Conservation (phyloP, 2,113 vertebrate genomes). For the Myiozetetes cayanensis region DNA sequence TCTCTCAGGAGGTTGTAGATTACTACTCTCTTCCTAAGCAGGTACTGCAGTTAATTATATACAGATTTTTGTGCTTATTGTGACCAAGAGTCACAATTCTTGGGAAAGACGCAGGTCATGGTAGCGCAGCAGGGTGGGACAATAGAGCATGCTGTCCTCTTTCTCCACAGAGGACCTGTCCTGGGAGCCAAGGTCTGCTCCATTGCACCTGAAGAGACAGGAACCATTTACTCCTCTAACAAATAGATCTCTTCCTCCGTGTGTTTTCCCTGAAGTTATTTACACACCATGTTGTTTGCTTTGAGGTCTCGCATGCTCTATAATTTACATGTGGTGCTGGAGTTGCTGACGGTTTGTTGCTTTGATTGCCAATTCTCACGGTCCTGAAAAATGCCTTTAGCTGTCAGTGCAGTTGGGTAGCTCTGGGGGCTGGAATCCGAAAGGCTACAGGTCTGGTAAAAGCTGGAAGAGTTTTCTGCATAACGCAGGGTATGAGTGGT, state of each 20-base stretch:
- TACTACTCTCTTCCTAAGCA: not conserved
- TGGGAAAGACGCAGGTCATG: not conserved
- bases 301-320: not conserved
- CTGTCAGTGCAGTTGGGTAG: not conserved
- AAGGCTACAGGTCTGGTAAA: not conserved
- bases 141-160: rapidly evolving
- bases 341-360: not conserved
- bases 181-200: rapidly evolving
- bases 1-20: not conserved
- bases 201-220: not conserved
- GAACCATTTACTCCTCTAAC: not conserved
- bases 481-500: rapidly evolving
- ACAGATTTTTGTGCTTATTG: not conserved
- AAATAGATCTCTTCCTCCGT: not conserved
- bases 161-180: not conserved
- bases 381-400: not conserved
- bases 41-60: not conserved
- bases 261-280: constrained; percentile 30
- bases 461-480: not conserved
- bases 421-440: not conserved
- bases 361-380: not conserved
- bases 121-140: not conserved
- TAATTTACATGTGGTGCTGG: not conserved
- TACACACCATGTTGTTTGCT: not conserved
- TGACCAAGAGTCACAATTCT: not conserved